These are phyloP conservation scores for Euzophera pinguis DNA, from an alignment of 2,888 invertebrate species.

Conservation along the genomic window DNA sequence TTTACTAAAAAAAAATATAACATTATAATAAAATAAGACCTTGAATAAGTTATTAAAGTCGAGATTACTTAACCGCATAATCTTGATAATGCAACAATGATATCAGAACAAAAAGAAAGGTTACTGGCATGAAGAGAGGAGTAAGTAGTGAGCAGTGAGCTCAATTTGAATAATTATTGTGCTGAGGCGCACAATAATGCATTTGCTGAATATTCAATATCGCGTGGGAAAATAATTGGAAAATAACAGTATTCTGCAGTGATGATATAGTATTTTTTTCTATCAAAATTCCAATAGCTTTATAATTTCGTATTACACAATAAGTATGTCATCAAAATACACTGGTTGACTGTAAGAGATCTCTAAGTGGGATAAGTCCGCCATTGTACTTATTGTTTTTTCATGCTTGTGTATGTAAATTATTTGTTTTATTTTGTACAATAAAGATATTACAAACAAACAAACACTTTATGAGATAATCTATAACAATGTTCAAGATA, in stretches of 20 bases:
- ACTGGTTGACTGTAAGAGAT: no score
- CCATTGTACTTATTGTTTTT: no score
- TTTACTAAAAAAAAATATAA: no score
- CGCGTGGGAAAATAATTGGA: slow-evolving; percentile 56
- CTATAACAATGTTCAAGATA: no score
- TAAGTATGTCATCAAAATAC: no score
- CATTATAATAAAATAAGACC: slow-evolving; percentile 1
- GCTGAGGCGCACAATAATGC: slow-evolving; percentile 44
- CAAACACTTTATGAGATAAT: no score
- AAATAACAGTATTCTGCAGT: slow-evolving; percentile 32
- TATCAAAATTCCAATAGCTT: background rate
- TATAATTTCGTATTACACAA: no score
- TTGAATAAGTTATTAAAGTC: slow-evolving; percentile 1
- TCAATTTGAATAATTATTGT: slow-evolving; percentile 60
- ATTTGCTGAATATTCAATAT: slow-evolving; percentile 55
- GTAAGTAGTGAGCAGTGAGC: slow-evolving; percentile 32
- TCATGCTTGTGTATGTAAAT: no score
- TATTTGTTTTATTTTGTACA: no score
- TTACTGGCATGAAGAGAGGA: slow-evolving; percentile 35
- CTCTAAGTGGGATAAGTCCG: no score
- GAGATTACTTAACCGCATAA: slow-evolving; percentile 28
- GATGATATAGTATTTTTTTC: background rate
- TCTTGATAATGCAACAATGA: slow-evolving; percentile 40
- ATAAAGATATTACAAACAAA: no score
- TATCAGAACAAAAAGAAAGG: slow-evolving; percentile 43